A percentile compares a stretch with the other conserved stretches of the same genome.
These are phyloP conservation scores for Neodiprion lecontei DNA, from an alignment of 1,140 invertebrate species.

Conservation along the genomic window DNA sequence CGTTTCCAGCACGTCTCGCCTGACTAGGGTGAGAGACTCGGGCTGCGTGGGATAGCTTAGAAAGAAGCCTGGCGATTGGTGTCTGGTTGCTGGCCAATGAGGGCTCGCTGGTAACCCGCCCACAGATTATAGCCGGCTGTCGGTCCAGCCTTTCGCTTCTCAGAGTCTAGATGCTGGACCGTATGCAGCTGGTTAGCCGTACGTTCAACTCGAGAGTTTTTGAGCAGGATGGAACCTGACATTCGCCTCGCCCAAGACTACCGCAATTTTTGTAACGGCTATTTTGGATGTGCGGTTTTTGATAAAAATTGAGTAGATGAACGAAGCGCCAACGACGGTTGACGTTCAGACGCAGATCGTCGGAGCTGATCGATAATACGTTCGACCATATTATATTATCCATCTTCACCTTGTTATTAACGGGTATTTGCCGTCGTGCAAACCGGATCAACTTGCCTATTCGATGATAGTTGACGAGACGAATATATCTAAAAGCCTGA, in stretches of 20 bases:
- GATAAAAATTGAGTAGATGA: too few relatives aligned
- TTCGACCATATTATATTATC: too few relatives aligned
- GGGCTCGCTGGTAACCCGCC: not conserved
- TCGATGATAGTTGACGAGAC: not conserved
- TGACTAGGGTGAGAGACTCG: not conserved
- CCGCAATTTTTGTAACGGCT: too few relatives aligned
- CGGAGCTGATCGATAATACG: not conserved
- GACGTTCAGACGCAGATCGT: not conserved
- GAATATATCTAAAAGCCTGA: not conserved
- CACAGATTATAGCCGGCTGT: conserved; percentile 5
- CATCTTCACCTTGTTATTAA: not conserved
- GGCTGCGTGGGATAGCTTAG: not conserved
- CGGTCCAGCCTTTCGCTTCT: not conserved
- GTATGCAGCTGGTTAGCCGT: not conserved
- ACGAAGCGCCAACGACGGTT: not conserved
- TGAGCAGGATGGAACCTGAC: too few relatives aligned
- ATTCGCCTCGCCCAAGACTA: too few relatives aligned
- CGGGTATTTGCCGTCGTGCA: not conserved
- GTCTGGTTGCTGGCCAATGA: not conserved
- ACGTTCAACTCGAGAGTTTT: too few relatives aligned
- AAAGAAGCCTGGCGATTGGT: not conserved
- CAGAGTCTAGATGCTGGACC: not conserved
- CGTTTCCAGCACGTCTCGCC: too few relatives aligned
- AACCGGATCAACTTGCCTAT: not conserved
- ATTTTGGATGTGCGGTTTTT: too few relatives aligned